phyloP scores from a whole-genome alignment of 1,140 invertebrate genomes.

The Drosophila obscura region DNA sequence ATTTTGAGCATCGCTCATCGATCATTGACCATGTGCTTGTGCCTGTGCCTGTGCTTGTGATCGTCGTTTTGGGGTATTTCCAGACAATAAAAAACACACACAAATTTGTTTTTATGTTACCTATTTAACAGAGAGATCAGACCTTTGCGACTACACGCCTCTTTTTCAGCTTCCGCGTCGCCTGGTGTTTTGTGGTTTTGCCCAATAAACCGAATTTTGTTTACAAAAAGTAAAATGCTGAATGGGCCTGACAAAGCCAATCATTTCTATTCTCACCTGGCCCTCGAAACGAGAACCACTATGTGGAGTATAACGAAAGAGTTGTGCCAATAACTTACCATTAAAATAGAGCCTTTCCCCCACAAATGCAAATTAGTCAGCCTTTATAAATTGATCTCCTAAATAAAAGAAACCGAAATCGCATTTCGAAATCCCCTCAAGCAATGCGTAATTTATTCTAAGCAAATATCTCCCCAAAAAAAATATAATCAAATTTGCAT shows the following conservation, averaged over 20 bases:
- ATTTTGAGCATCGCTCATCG: slow-evolving; percentile 51
- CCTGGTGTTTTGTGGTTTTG: slow-evolving; percentile 10
- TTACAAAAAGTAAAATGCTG: slow-evolving; percentile 33
- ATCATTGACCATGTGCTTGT: slow-evolving; percentile 27
- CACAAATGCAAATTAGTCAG: no score
- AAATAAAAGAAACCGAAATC: no score
- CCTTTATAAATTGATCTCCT: no score
- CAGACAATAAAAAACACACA: slow-evolving; percentile 30
- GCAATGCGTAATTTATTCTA: slow-evolving; percentile 10
- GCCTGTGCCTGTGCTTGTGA: slow-evolving; percentile 15
- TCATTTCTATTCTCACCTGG: slow-evolving; percentile 24
- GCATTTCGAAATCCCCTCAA: slow-evolving; percentile 14
- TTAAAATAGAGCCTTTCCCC: no score
- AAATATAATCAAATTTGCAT: slow-evolving; percentile 22
- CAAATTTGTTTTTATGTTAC: slow-evolving; percentile 30
- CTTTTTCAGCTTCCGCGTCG: slow-evolving; percentile 21
- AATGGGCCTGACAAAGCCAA: no score
- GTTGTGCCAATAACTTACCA: no score
- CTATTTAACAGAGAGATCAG: slow-evolving; percentile 26
- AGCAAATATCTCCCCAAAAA: slow-evolving; percentile 17
- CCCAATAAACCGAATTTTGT: slow-evolving; percentile 33
- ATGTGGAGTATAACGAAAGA: no score
- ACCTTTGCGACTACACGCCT: not conserved
- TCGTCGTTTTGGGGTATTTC: slow-evolving; percentile 37
- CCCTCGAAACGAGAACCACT: no score